Evolutionary conservation across 2,113 vertebrate genomes (phyloP), one percentile per base, ranked within the genome.

Genomic region (Oreotrochilus melanogaster): DNA sequence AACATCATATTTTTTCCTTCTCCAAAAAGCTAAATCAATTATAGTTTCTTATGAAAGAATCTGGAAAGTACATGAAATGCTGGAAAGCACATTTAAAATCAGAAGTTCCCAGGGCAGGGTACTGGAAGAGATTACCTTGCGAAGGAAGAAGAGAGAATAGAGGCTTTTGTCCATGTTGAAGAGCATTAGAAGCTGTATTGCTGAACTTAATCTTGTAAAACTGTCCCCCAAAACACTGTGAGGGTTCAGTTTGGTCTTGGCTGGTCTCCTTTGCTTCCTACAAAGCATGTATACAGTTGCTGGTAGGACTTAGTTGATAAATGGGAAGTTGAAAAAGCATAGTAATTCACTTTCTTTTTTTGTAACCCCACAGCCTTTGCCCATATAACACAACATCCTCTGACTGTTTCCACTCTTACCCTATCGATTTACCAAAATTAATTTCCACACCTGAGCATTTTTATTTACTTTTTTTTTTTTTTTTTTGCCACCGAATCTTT

Each of bases 231-330:
- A 15, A 64, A 5, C 48, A 33, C 43, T 60, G 48, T 43, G 47
- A n/a, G 48, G 27, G 17, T 42, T 94, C 78, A 54, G 39, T 7
- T 53, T 88, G 58, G 14, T 72, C 37, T 93, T 39, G 35, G 27
- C 9, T 57, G 4, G 13, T 31, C 13, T 18, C 18, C 37, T 70
- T 58, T 67, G 6, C 28, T 22, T 79, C 45, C 53, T 88, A 23
- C 4, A 0, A 37, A 87, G 30, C 2, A 0, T 48, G 5, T 54
- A 6, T 69, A 6, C 3, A 2, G 62, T 72, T 75, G 23, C 35
- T 61, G 4, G 2, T 25, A 31, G 28, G 48, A 72, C 51, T 84
- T 45, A 24, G 33, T 13, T 92, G 56, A 58, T 39, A 35, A 85
- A 71, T 12, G 15, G 1, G 14, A 45, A 69, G 13, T 62, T 85